Evolutionary conservation across 2,113 vertebrate genomes (phyloP).

Genomic region (Motacilla alba): DNA sequence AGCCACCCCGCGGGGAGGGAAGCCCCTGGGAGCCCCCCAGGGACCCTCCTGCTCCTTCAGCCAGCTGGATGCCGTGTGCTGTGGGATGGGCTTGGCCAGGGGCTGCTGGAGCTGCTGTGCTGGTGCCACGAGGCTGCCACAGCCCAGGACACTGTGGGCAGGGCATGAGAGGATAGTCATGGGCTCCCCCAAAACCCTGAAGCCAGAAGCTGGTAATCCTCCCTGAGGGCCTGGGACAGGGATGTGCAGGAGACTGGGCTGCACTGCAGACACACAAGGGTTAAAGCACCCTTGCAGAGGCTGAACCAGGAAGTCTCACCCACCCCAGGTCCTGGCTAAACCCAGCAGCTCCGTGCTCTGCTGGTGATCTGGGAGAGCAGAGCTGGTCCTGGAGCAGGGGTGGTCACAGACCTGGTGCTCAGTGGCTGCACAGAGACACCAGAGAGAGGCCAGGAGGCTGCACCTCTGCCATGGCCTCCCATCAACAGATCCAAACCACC

Average conservation of each 20-base stretch:
- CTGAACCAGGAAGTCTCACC: neutral
- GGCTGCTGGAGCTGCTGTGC: neutral
- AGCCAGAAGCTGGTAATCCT: too few species aligned
- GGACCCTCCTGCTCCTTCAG: neutral
- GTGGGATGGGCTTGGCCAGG: neutral
- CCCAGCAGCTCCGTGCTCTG: neutral
- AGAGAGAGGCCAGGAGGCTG: neutral
- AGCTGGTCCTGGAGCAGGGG: rapidly evolving
- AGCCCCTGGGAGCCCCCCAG: neutral
- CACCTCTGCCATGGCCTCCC: neutral
- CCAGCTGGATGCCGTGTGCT: neutral
- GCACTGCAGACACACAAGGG: neutral
- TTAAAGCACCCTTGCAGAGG: neutral
- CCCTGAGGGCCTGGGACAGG: neutral
- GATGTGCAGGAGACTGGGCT: neutral
- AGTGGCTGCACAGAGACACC: neutral
- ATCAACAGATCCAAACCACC: neutral
- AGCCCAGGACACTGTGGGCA: rapidly evolving
- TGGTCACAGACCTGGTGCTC: neutral
- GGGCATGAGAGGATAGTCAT: neutral
- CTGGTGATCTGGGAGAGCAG: neutral
- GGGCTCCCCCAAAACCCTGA: rapidly evolving
- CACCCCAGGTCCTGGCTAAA: neutral
- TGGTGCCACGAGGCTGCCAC: neutral
- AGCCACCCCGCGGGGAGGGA: neutral